Base-by-base conservation (phyloP, 2,113 vertebrate species). In the Syrrhaptes paradoxus region DNA sequence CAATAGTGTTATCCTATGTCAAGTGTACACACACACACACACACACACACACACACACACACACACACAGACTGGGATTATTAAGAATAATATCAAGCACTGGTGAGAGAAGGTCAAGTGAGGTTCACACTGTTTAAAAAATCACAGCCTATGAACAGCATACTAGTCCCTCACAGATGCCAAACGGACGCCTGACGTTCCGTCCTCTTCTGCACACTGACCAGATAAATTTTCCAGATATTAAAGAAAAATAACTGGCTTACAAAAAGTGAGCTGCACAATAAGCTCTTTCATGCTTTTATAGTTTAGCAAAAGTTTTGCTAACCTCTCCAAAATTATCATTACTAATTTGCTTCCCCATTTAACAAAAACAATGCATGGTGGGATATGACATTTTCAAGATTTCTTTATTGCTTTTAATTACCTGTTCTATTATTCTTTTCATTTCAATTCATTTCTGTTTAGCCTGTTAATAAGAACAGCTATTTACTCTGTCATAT, bases 321-420 rank as follows among this genome's bases (percentile, higher is more conserved):
- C n/a, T 54, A 65, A 46, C 7, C 7, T 61, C 57, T 71, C 17
- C 28, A 52, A 55, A 59, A 45, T 51, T 41, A 66, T 26, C 16
- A 55, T 36, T 67, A 55, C 6, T 41, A 74, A 77, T 84, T 73
- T 89, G 54, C 32, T 16, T 94, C 52, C 4, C 17, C 43, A 17
- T 45, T 55, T 71, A 88, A 77, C 38, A 72, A 41, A 74, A 92
- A 34, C 7, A 72, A 72, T 29, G 66, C 34, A 59, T 32, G 52
- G 29, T 63, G 32, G 21, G 57, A 68, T 32, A 61, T 29, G 43
- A 62, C 19, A 66, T 58, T 55, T 70, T 71, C 31, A 76, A 43
- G 24, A 72, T 59, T 70, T 59, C n/a, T 71, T 89, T 62, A 86
- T 32, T 59, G 54, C 25, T 94, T 90, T 93, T 83, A 63, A 82